Evolutionary conservation across 30 jellyfish, hydroid and myxozoan genomes (phyloP).

Genomic region (Mastigias papua): DNA sequence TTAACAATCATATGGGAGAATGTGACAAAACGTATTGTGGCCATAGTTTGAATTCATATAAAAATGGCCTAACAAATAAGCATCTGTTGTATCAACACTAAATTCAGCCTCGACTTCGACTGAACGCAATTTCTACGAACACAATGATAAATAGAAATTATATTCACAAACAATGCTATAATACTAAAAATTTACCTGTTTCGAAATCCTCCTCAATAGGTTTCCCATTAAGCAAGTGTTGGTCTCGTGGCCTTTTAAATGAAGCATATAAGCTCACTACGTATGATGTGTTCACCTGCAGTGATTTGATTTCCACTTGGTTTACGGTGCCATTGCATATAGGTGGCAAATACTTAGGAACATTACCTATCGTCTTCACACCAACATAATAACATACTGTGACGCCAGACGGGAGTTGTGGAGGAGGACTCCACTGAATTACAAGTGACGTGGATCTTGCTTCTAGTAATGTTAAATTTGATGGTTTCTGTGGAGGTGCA

Average conservation of each 20-base stretch:
- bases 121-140: no score
- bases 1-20: no score
- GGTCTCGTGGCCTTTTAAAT: slow-evolving; percentile 44
- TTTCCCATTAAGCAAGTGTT: slow-evolving; percentile 17
- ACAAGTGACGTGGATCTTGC: slow-evolving; percentile 7
- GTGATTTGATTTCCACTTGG: slow-evolving; percentile 19
- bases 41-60: no score
- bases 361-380: neutral
- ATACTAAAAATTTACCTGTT: slow-evolving; percentile 48
- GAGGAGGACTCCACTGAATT: slow-evolving; percentile 36
- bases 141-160: neutral
- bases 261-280: slow-evolving; percentile 34
- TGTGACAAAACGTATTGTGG: no score
- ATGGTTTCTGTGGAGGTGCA: slow-evolving; percentile 41
- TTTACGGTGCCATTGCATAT: neutral
- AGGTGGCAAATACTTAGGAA: neutral
- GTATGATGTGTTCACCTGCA: slow-evolving; percentile 50
- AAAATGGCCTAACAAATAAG: no score
- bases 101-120: no score
- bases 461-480: slow-evolving; percentile 6
- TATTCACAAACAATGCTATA: neutral
- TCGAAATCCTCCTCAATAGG: neutral
- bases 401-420: neutral
- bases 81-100: no score
- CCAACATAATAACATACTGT: slow-evolving; percentile 25